These are phyloP conservation scores for Platycheirus rosarum DNA, from an alignment of 2,888 invertebrate genomes.

Conservation along the genomic window DNA sequence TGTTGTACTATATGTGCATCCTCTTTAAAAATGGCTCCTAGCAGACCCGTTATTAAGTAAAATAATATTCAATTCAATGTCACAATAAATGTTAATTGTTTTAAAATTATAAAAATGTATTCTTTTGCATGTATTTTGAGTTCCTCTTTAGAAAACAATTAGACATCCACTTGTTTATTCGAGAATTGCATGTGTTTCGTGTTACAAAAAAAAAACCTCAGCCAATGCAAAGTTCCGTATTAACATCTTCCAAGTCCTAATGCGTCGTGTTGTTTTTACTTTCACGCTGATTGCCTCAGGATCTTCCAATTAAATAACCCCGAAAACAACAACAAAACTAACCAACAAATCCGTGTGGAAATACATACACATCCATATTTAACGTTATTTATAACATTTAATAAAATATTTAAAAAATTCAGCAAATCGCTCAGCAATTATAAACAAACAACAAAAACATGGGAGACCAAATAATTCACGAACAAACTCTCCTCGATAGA, in stretches of 20 bases:
- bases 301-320: slow-evolving; percentile 41
- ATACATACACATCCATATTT: neutral
- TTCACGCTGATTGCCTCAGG: slow-evolving; percentile 65
- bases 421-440: slow-evolving; percentile 25
- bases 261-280: slow-evolving; percentile 35
- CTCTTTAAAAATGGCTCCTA: too few relatives aligned
- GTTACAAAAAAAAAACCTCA: slow-evolving; percentile 11
- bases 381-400: slow-evolving; percentile 11
- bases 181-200: slow-evolving; percentile 41
- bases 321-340: slow-evolving; percentile 56
- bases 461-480: slow-evolving; percentile 73
- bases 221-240: slow-evolving; percentile 5
- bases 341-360: slow-evolving; percentile 10
- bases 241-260: slow-evolving; percentile 13
- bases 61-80: too few relatives aligned
- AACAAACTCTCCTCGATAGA: slow-evolving; percentile 65
- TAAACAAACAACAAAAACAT: slow-evolving; percentile 6
- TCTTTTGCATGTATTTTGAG: slow-evolving; percentile 49
- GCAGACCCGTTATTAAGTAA: too few relatives aligned
- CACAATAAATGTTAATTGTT: too few relatives aligned
- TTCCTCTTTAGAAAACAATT: neutral
- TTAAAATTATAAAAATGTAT: too few relatives aligned
- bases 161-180: slow-evolving; percentile 3
- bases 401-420: slow-evolving; percentile 42
- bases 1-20: too few relatives aligned